Evolutionary conservation across 1,140 invertebrate species (phyloP), one percentile per base, ranked within the genome.

Genomic region (Drosophila sechellia): DNA sequence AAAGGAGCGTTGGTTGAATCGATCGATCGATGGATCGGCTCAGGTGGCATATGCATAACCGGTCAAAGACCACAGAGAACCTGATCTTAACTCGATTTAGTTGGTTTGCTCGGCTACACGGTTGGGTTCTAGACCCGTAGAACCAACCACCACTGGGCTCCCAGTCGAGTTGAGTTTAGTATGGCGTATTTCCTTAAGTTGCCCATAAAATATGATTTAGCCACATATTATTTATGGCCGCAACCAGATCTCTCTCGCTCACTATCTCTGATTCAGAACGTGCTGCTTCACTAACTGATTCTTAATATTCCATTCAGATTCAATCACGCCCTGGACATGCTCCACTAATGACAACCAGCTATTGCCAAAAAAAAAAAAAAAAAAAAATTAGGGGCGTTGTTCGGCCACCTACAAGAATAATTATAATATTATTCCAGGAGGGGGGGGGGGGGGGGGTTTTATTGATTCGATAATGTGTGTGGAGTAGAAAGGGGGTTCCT

Each of bases 31-130:
- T 39, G 11, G 54, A 42, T 56, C 25, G 37, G 63, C 48, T 68
- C 48, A 48, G 52, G 42, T 56, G 49, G 48, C 57, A 87, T 86
- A 79, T 87, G 83, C 83, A 86, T 86, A 86, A 86, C 83, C 83
- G 83, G 83, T 86, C 70, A 75, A 81, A 79, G 73, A 79, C 63
- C 57, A 75, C 63, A 58, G 52, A 79, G 70, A 77, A 77, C 78
- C 66, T 83, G 81, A 74, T 77, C 75, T 22, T 55, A 56, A 70
- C 64, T 57, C 52, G 65, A 57, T 49, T 70, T 56, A 57, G 68
- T 71, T 70, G 66, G 65, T 40, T 48, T 56, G 40, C 34, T 42
- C 11, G 34, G 53, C 20, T 40, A 46, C 5, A 42, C n/a, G 57
- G 11, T 15, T 45, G 17, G 54, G 48, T 74, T 74, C 71, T 64